phyloP scores from a whole-genome alignment of 1,140 invertebrate genomes.

The Drosophila arawakana region DNA sequence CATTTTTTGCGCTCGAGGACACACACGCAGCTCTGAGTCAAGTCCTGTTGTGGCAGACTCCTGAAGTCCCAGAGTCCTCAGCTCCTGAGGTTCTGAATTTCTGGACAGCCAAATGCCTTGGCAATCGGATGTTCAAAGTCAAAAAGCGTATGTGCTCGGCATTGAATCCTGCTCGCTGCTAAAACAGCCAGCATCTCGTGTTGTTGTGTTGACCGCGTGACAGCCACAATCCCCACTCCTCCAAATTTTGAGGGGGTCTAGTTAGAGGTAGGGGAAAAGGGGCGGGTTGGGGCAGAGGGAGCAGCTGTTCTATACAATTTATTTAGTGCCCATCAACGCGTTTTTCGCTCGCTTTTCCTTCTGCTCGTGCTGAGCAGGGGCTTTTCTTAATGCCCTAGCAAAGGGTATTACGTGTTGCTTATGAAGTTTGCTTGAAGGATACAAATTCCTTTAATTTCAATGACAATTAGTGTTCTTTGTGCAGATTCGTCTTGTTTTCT shows the following conservation, averaged over 20 bases:
- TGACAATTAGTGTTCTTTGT: no score
- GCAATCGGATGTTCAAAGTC: constrained; percentile 82
- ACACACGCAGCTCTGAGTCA: constrained; percentile 49
- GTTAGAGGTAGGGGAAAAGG: not conserved
- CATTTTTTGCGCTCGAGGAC: constrained; percentile 80
- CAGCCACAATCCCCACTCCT: constrained; percentile 14
- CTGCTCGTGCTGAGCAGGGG: not conserved
- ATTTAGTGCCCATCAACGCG: constrained; percentile 76
- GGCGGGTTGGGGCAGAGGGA: not conserved
- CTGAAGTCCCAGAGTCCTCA: no score
- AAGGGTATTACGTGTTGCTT: no score
- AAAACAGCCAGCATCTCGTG: constrained; percentile 15
- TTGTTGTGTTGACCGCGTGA: constrained; percentile 41
- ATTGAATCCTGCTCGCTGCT: constrained; percentile 56
- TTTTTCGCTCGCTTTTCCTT: constrained; percentile 8
- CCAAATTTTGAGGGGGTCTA: not conserved
- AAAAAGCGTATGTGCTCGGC: constrained; percentile 78
- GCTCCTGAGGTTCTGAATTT: no score
- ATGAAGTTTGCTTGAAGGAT: no score
- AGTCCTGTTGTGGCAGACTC: not conserved
- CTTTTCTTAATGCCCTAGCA: not conserved
- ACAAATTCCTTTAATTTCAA: no score
- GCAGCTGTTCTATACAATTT: constrained; percentile 60
- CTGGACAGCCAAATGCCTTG: constrained; percentile 58
- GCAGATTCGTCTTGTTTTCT: no score